These are phyloP conservation scores for Stichopus horrens DNA, from an alignment of 53 echinoderm and acorn worm species.

Conservation along the genomic window DNA sequence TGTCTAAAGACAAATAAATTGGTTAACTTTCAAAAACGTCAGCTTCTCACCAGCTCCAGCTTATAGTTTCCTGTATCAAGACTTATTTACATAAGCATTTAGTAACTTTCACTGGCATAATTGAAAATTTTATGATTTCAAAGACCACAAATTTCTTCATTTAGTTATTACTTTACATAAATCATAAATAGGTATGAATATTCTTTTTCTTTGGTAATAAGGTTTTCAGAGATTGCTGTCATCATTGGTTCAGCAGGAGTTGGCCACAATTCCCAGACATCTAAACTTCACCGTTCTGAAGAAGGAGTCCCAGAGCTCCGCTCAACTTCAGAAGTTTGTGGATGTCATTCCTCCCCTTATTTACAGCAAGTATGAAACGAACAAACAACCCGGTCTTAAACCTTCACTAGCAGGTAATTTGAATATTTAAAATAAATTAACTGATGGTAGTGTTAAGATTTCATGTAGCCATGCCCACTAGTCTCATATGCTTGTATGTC, in stretches of 20 bases:
- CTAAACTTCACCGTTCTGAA: constrained; percentile 56
- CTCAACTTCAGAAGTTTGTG: constrained; percentile 43
- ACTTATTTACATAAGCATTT: too few species aligned
- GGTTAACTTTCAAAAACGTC: too few species aligned
- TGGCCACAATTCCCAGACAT: constrained; percentile 65
- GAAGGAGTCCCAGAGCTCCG: constrained; percentile 39
- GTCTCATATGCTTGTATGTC: too few species aligned
- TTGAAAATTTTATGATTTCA: background rate
- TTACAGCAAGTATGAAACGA: constrained; percentile 62
- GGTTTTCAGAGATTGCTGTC: constrained; percentile 62
- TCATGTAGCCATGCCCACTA: too few species aligned
- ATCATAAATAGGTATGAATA: background rate
- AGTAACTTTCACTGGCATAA: too few species aligned
- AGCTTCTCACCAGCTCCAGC: too few species aligned
- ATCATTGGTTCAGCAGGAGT: constrained; percentile 65
- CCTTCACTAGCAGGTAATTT: constrained; percentile 65
- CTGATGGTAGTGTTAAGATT: too few species aligned
- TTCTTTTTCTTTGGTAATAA: background rate
- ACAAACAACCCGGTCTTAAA: constrained; percentile 71
- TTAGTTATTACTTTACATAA: background rate
- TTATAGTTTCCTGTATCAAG: too few species aligned
- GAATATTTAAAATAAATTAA: too few species aligned
- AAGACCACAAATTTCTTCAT: background rate
- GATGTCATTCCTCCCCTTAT: constrained; percentile 54
- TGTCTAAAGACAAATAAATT: too few species aligned